Percentiles rank a stretch among this genome's conserved stretches.
Conservation (phyloP, 2,113 vertebrate genomes). For the Clarias batrachus region DNA sequence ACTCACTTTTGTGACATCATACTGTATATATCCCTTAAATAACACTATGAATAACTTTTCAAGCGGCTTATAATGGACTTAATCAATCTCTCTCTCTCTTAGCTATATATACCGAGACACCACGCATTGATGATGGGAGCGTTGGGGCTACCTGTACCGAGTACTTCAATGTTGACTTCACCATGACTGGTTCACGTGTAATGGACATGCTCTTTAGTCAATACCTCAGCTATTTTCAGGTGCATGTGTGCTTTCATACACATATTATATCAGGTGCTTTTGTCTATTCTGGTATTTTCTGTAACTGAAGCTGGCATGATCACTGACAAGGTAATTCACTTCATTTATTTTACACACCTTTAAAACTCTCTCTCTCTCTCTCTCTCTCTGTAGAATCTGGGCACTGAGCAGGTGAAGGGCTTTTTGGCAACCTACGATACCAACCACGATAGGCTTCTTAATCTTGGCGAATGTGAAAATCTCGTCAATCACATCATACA, state of each 20-base stretch:
- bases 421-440: too few species aligned
- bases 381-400: conserved; percentile 20
- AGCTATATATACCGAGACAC: too few species aligned
- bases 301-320: background rate
- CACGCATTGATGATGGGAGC: too few species aligned
- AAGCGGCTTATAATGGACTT: too few species aligned
- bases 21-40: too few species aligned
- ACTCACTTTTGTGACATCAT: too few species aligned
- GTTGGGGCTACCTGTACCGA: too few species aligned
- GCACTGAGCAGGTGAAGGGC: background rate
- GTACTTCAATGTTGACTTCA: too few species aligned
- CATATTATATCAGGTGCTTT: background rate
- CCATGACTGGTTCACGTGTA: too few species aligned
- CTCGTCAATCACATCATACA: conserved; percentile 20
- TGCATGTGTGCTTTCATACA: background rate
- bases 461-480: conserved; percentile 17
- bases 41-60: too few species aligned
- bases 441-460: background rate
- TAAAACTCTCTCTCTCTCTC: conserved; percentile 27
- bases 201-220: too few species aligned
- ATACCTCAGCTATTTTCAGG: background rate
- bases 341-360: background rate
- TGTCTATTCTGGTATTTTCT: background rate
- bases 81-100: too few species aligned
- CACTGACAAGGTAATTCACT: background rate